These are phyloP conservation scores for Ceyx erithaca DNA, from an alignment of 2,797 vertebrate genomes.

Conservation along the genomic window DNA sequence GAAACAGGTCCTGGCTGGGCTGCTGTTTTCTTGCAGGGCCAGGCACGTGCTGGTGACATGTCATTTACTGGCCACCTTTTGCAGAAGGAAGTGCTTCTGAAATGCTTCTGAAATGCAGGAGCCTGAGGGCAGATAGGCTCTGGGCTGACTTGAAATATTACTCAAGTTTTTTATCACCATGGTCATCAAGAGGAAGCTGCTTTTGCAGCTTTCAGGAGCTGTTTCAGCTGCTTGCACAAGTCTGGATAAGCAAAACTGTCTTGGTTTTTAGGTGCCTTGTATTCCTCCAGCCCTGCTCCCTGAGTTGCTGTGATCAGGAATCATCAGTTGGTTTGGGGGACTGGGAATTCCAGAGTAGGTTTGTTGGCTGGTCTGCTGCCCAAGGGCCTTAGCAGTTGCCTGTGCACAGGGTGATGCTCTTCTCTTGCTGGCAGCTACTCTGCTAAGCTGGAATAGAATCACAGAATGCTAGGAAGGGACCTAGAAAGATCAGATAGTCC, in stretches of 20 bases:
- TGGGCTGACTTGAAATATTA: not conserved
- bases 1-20: not conserved
- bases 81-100: constrained; percentile 15
- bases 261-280: not conserved
- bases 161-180: not conserved
- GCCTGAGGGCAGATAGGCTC: not conserved
- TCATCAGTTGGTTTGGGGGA: not conserved
- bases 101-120: constrained; percentile 34
- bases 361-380: not conserved
- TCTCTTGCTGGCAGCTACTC: too few species aligned
- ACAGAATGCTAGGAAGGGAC: too few species aligned
- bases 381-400: not conserved
- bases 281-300: not conserved
- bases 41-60: not conserved
- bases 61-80: not conserved
- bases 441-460: too few species aligned
- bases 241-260: not conserved
- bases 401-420: not conserved
- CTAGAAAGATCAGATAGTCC: too few species aligned
- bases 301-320: not conserved
- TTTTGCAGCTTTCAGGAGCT: not conserved
- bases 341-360: not conserved
- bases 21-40: not conserved
- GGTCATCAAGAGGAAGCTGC: not conserved
- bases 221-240: not conserved